Evolutionary conservation across 2,888 invertebrate species (phyloP).

Genomic region (Ophion obscuratus): DNA sequence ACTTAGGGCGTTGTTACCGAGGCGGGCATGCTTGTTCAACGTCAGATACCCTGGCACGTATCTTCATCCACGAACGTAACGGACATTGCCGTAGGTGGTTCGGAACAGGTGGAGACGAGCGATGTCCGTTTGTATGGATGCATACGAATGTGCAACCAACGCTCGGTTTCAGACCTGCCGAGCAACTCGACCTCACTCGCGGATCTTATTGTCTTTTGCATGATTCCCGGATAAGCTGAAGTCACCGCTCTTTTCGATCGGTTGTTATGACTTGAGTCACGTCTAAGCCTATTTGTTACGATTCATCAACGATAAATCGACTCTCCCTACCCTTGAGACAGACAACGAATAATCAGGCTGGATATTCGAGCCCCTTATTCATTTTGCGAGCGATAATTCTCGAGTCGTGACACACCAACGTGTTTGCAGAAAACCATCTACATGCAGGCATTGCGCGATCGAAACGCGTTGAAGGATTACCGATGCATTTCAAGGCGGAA

Average conservation of each 20-base stretch:
- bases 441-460: no score
- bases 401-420: no score
- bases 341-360: no score
- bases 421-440: no score
- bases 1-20: conserved; percentile 29
- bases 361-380: no score
- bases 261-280: neutral
- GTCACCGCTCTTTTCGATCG: neutral
- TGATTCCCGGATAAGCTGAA: neutral
- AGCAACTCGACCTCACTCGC: neutral
- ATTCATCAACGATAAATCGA: no score
- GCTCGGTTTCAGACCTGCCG: neutral
- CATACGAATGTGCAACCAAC: conserved; percentile 9
- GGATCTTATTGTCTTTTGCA: neutral
- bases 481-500: no score
- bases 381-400: no score
- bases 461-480: no score
- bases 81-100: conserved; percentile 8
- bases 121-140: neutral
- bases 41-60: conserved; percentile 11
- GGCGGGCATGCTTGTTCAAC: conserved; percentile 13
- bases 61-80: conserved; percentile 12
- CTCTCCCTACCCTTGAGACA: no score
- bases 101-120: conserved; percentile 4
- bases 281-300: neutral